Base-by-base conservation (phyloP, 2,113 vertebrate genomes). In the Puma concolor region DNA sequence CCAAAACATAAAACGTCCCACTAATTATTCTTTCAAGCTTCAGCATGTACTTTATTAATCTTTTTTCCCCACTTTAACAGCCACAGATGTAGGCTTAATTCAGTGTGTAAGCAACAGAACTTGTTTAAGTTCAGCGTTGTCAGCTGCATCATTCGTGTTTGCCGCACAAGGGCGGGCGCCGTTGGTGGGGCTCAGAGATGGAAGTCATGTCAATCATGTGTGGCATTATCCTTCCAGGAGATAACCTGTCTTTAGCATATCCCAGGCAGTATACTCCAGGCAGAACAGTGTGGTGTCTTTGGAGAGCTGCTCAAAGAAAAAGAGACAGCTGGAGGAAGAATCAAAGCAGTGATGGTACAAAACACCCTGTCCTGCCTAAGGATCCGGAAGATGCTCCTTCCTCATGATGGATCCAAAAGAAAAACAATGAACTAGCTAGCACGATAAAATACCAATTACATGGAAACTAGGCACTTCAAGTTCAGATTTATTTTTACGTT, bases 1-100 rank as follows among this genome's bases (percentile, higher is more conserved):
- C 88, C 97, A 79, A 96, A 96, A 98, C 96, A 96, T 96, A 84
- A 5, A 94, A 63, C 5, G 0, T 90, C 57, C 87, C 0, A 5
- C 95, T 97, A 97, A 97, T 98, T 96, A 98, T 85, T 97, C 87
- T 97, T 98, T 97, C 97, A 92, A 97, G 97, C 85, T 92, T 96
- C 79, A 81, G 95, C 95, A 91, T 97, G 96, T 93, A 94, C 86
- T 86, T 91, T 98, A 96, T 83, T 96, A 98, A 98, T 95, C 85
- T 97, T 89, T 69, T 29, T 41, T 9, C 8, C 60, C 96, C 69
- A 94, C 92, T 95, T 96, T 91, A 94, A 90, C 93, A 97, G 96
- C 95, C 79, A 71, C 74, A 95, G 36, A 85, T 52, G 89, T 83
- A 71, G 91, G 90, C 90, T 96, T 97, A 95, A 97, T 97, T 88